Evolutionary conservation across 2,888 invertebrate species (phyloP).

Genomic region (Caenorhabditis plicata): DNA sequence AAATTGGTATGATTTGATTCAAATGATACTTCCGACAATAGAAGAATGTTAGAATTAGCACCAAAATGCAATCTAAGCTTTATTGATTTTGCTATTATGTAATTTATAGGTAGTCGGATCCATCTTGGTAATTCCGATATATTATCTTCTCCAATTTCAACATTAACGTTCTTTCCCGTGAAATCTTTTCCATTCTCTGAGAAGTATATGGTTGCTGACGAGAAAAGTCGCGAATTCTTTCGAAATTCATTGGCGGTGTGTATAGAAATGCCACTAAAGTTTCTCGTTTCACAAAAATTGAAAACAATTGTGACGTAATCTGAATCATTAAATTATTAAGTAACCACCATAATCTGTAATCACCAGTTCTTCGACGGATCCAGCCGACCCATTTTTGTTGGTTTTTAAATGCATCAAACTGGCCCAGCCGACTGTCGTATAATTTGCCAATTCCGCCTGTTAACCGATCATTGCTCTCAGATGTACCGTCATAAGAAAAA

Average conservation of each 20-base stretch:
- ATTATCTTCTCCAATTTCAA: constrained; percentile 41
- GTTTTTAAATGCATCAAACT: constrained; percentile 53
- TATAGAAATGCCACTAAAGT: constrained; percentile 81
- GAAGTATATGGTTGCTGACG: constrained; percentile 29
- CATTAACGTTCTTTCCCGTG: constrained; percentile 37
- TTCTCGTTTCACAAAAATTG: constrained; percentile 82
- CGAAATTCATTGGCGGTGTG: constrained; percentile 76
- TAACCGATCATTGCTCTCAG: constrained; percentile 70
- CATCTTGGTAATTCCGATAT: constrained; percentile 73
- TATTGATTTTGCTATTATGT: constrained; percentile 79
- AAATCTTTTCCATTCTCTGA: constrained; percentile 39
- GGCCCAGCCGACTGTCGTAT: constrained; percentile 72
- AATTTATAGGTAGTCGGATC: constrained; percentile 80
- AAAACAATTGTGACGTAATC: constrained; percentile 72
- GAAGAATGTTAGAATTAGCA: constrained; percentile 48
- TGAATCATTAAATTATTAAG: too few relatives aligned
- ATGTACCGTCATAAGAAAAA: constrained; percentile 73
- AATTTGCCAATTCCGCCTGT: constrained; percentile 82
- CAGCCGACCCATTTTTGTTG: constrained; percentile 86
- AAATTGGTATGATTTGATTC: constrained; percentile 39
- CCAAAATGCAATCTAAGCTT: constrained; percentile 70
- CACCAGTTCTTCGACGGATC: constrained; percentile 68
- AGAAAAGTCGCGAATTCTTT: constrained; percentile 38
- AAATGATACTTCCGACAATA: constrained; percentile 57
- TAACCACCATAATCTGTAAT: too few relatives aligned